Percentiles rank a stretch among this genome's conserved stretches.
Evolutionary conservation across 2,113 vertebrate species (phyloP).

Genomic region (Poeciliopsis turrubarensis): DNA sequence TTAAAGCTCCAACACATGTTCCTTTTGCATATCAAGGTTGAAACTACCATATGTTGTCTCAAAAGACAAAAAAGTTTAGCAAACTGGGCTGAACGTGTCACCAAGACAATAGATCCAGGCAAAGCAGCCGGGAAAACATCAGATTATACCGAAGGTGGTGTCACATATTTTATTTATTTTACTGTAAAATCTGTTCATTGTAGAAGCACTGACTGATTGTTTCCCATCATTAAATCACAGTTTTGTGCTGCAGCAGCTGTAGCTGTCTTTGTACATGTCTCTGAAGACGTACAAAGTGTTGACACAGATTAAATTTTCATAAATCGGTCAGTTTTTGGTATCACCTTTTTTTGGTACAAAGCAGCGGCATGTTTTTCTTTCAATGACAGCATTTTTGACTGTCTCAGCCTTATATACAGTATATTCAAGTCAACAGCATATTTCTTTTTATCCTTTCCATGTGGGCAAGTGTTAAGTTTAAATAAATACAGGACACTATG

Average conservation of each 20-base stretch:
- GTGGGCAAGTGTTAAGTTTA: no score
- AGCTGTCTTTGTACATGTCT: not conserved
- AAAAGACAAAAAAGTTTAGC: not conserved
- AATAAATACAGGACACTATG: no score
- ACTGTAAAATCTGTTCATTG: conserved; percentile 20
- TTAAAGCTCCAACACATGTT: conserved; percentile 2
- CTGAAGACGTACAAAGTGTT: not conserved
- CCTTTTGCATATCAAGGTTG: not conserved
- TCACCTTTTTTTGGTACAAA: no score
- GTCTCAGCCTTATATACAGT: no score
- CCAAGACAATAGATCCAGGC: not conserved
- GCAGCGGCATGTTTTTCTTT: no score
- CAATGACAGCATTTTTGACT: no score
- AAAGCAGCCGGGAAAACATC: not conserved
- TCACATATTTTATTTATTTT: conserved; percentile 31
- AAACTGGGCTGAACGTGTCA: not conserved
- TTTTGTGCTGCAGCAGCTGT: not conserved
- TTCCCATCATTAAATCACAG: not conserved
- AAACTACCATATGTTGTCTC: not conserved
- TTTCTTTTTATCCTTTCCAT: no score
- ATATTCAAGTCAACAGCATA: no score
- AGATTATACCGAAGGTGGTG: not conserved
- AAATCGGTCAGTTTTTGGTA: not conserved
- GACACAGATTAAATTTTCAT: not conserved
- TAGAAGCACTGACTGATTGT: not conserved